Evolutionary conservation across 1,140 invertebrate genomes (phyloP), one percentile per base, ranked within the genome.

Genomic region (Drosophila melanogaster): DNA sequence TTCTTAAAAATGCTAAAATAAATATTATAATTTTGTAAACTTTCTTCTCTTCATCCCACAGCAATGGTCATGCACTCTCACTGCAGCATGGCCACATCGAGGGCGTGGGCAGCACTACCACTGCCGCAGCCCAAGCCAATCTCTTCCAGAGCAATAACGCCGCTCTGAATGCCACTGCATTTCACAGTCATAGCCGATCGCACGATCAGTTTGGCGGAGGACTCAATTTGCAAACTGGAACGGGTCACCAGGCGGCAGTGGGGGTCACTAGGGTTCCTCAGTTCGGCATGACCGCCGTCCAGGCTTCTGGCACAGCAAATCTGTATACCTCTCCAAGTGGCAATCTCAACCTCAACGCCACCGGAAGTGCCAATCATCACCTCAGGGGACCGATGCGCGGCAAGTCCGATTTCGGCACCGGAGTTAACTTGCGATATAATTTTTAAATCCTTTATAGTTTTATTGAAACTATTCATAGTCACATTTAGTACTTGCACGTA

Each of bases 291-390:
- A 87, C 74, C 7, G 70, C 72, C 4, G 43, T 86, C 38, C 56
- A 90, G 43, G 71, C 74, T 15, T 17, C 37, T 6, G 87, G 64
- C 0, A 73, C 5, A 2, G 90, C 74, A 0, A 90, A 89, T 51
- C 53, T 92, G 1, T 76, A 73, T 26, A 69, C 71, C 3, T 91
- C 90, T 1, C 60, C 83, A 4, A 77, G 65, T 77, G 62, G 74
- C 10, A 77, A 84, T 5, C 37, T 75, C 1, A 78, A 83, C 26
- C 15, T 92, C 19, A 70, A 80, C 74, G 73, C 85, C 35, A 77
- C 46, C 6, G 87, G 51, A 6, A 86, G 70, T 77, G 81, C 74
- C n/a, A 46, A 49, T 1, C 77, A 59, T 6, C 77, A 91, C 44
- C 14, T 90, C 5, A 76, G 74, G 38, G 90, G 90, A 6, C 81